Percentiles rank a stretch among this genome's conserved stretches.
These are phyloP conservation scores for Tenthredo amoena DNA, from an alignment of 2,888 invertebrate genomes.

Conservation along the genomic window DNA sequence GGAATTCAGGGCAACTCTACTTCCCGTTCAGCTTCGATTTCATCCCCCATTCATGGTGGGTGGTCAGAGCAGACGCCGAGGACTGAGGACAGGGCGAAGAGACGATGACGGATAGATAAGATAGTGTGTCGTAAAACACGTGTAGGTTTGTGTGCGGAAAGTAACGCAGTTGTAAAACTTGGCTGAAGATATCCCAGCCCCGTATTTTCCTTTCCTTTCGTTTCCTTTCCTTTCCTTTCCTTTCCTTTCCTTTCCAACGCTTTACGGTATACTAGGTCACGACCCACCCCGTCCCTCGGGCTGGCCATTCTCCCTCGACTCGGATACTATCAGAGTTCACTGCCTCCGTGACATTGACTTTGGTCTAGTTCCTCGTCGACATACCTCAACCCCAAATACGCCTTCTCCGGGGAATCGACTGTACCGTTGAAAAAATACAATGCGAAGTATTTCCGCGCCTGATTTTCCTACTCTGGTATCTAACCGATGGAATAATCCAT, in stretches of 20 bases:
- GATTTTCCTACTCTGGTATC: too few relatives aligned
- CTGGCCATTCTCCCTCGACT: conserved; percentile 17
- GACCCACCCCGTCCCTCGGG: conserved; percentile 9
- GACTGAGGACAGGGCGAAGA: neutral
- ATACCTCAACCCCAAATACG: neutral
- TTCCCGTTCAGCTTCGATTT: neutral
- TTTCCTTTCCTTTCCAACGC: neutral
- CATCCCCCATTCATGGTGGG: conserved; percentile 5
- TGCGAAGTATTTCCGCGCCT: neutral
- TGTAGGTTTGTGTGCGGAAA: conserved; percentile 3
- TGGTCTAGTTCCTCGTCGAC: conserved; percentile 29
- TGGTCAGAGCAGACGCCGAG: neutral
- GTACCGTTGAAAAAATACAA: neutral
- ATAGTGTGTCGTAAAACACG: neutral
- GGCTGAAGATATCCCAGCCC: conserved; percentile 15
- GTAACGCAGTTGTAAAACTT: conserved; percentile 36
- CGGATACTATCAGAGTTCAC: conserved; percentile 31
- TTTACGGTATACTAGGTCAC: conserved; percentile 16
- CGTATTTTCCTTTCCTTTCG: neutral
- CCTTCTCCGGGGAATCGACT: neutral
- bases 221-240: neutral
- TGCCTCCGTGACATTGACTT: conserved; percentile 38
- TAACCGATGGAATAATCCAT: too few relatives aligned
- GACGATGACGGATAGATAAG: neutral
- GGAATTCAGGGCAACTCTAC: neutral